These are phyloP conservation scores for Mormyrus hasselquistii DNA, from an alignment of 2,797 vertebrate species.

Conservation along the genomic window DNA sequence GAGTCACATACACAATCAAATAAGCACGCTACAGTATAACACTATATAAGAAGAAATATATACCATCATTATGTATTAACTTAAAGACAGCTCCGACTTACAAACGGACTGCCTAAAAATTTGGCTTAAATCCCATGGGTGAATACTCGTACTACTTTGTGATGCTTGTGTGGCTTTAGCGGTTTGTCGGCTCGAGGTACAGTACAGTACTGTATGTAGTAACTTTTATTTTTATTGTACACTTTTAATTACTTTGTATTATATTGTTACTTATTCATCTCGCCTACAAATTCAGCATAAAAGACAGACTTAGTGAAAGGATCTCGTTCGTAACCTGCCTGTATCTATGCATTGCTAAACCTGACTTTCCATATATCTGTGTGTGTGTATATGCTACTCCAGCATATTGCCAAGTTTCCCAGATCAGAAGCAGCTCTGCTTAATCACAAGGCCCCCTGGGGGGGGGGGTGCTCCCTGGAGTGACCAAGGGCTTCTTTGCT, in stretches of 20 bases:
- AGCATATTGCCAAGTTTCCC: neutral
- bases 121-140: neutral
- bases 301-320: neutral
- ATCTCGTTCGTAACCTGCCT: neutral
- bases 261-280: neutral
- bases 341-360: too few relatives aligned
- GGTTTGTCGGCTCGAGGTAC: neutral
- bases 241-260: neutral
- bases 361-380: too few relatives aligned
- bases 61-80: neutral
- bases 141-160: neutral
- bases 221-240: neutral
- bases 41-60: neutral
- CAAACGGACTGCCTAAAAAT: neutral
- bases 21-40: neutral
- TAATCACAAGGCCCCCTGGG: neutral
- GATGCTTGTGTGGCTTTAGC: neutral
- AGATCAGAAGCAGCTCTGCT: neutral
- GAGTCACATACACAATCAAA: neutral
- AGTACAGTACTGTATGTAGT: neutral
- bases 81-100: neutral
- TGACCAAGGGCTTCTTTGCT: neutral
- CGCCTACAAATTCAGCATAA: neutral
- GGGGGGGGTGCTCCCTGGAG: neutral
- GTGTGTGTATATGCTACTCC: neutral